phyloP scores from a whole-genome alignment of 2,888 invertebrate species.

The Apodemia mormo region DNA sequence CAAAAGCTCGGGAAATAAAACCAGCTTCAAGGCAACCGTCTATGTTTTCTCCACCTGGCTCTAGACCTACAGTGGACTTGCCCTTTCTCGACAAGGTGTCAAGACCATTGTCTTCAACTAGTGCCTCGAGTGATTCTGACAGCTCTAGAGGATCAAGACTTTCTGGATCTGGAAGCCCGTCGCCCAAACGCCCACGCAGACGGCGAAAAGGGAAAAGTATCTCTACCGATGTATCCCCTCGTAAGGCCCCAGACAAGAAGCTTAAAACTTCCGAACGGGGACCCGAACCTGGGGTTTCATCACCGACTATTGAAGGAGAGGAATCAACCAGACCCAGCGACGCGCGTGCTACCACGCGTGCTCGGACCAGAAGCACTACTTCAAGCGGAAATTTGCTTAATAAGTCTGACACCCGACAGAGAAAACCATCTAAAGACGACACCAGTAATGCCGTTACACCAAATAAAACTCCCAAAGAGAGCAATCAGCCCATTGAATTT shows the following conservation, averaged over 20 bases:
- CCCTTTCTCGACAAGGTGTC: conserved; percentile 91
- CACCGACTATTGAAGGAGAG: conserved; percentile 89
- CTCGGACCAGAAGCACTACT: conserved; percentile 86
- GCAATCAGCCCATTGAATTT: conserved; percentile 82
- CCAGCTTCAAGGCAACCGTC: conserved; percentile 59
- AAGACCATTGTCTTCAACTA: conserved; percentile 84
- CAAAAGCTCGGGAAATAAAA: conserved; percentile 71
- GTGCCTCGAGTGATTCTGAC: conserved; percentile 71
- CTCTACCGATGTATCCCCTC: conserved; percentile 66
- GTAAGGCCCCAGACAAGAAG: conserved; percentile 90
- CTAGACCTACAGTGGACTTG: conserved; percentile 84
- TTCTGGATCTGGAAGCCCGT: conserved; percentile 66
- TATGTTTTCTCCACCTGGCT: conserved; percentile 71
- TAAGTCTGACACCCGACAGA: conserved; percentile 79
- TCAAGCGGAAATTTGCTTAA: conserved; percentile 85
- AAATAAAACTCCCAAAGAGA: conserved; percentile 81
- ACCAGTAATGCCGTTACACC: conserved; percentile 54
- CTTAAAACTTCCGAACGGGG: conserved; percentile 92
- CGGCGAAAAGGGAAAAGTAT: conserved; percentile 65
- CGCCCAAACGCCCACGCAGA: conserved; percentile 68
- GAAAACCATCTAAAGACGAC: conserved; percentile 74
- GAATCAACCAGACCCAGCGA: conserved; percentile 81
- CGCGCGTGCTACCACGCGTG: conserved; percentile 79
- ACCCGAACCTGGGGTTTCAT: conserved; percentile 86
- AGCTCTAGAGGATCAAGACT: conserved; percentile 66